Base-by-base conservation (phyloP, 2,888 invertebrate genomes). In the Cerastis rubricosa region DNA sequence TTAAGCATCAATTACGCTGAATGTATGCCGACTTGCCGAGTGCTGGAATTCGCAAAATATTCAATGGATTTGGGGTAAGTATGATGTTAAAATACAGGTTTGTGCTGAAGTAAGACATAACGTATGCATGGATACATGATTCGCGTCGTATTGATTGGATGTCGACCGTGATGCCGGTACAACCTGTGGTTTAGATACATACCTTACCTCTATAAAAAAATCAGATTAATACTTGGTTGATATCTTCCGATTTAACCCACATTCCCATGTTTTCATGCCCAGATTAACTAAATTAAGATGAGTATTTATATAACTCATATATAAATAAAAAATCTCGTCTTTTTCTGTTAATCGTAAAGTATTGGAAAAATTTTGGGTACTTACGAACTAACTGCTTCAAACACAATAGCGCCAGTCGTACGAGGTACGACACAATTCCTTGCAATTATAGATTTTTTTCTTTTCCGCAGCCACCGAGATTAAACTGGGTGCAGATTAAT, bases 401-500 rank as follows among this genome's bases (percentile, higher is more conserved):
- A 77, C 45, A 78, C 59, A 78, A 72, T 65, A 72, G 68, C 54
- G 65, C 12, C 35, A 69, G 43, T 29, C 57, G 40, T 51, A 61
- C 29, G 61, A 11, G 1, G 19, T 19, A 40, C 45, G 71, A 65
- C 49, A 72, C 63, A 67, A 67, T 70, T 76, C 43, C 25, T 64
- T 67, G 61, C 76, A 85, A 81, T 85, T 67, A n/a, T n/a, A n/a
- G 2, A 59, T 71, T 71, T 71, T 83, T 81, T 83, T 75, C 63
- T 81, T 71, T 75, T 64, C 76, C 54, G 54, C 63, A 59, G 74
- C 40, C 22, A 64, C 64, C 64, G 64, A 78, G 78, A 84, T 85
- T 82, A 82, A 85, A 65, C 73, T 63, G 77, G 57, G 68, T 85
- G 78, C 74, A 74, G 71, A 85, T 85, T 72, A 85, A 82, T 84